These are phyloP conservation scores for Palythoa grandis DNA, from an alignment of 92 coral and sea anemone species.

Conservation along the genomic window DNA sequence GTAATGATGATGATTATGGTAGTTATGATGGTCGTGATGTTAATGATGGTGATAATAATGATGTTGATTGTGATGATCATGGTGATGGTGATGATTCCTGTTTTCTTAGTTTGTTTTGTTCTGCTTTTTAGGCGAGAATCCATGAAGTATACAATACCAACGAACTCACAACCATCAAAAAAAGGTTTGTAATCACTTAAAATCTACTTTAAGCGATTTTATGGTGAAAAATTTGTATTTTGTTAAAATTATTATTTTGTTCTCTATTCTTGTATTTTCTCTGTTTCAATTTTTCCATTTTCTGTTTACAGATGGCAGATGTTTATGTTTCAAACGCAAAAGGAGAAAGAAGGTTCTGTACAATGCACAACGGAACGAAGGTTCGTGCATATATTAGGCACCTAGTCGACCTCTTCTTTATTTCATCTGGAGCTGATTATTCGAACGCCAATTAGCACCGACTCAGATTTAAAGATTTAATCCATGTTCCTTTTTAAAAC, in stretches of 20 bases:
- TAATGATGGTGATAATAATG: neutral
- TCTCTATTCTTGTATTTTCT: neutral
- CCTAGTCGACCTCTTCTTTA: neutral
- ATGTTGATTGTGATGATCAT: too few relatives aligned
- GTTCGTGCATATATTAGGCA: conserved; percentile 28
- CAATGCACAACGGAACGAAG: conserved; percentile 83
- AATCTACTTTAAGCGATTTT: neutral
- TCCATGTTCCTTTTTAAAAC: too few relatives aligned
- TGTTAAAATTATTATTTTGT: neutral
- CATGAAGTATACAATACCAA: conserved; percentile 70
- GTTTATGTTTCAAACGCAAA: conserved; percentile 86
- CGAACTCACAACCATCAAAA: conserved; percentile 58
- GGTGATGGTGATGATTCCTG: neutral
- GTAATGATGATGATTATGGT: too few relatives aligned
- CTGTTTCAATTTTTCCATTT: neutral
- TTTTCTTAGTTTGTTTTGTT: neutral
- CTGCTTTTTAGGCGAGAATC: conserved; percentile 75
- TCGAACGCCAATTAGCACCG: too few relatives aligned
- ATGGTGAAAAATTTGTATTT: neutral
- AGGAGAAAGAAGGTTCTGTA: conserved; percentile 85
- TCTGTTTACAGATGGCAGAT: conserved; percentile 60
- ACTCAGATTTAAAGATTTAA: too few relatives aligned
- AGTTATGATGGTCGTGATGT: too few relatives aligned
- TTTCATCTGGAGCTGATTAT: too few relatives aligned
- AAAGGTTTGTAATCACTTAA: conserved; percentile 39